Percentiles rank a stretch among this genome's conserved stretches.
Conservation (phyloP, 2,797 vertebrate genomes). For the Cyclura pinguis region DNA sequence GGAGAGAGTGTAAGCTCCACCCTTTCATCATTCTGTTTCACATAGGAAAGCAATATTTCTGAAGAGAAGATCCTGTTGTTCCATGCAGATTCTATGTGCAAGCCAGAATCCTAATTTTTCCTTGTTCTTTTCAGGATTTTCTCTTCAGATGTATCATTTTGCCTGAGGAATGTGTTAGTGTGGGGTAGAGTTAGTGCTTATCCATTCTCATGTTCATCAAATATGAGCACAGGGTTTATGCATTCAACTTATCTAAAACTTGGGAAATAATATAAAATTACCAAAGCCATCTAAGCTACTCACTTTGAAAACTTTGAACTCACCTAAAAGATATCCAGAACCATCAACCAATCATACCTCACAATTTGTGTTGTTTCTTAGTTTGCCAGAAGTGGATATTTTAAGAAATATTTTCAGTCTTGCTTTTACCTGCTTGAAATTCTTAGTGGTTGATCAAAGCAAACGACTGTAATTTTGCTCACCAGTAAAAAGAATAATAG, state of each 20-base stretch:
- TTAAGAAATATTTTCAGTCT: neutral
- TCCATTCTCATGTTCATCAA: no score
- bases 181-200: no score
- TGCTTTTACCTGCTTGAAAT: neutral
- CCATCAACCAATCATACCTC: neutral
- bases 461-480: neutral
- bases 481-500: slow-evolving; percentile 17
- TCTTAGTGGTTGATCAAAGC: neutral
- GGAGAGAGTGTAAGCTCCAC: no score
- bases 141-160: no score
- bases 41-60: neutral
- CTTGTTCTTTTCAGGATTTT: no score
- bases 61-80: neutral
- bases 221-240: no score
- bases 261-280: no score
- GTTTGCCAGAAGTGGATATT: neutral
- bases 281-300: neutral
- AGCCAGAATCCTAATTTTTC: no score
- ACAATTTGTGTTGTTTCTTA: neutral
- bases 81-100: no score
- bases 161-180: no score
- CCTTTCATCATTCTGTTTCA: no score
- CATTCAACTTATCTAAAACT: neutral
- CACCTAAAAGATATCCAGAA: neutral
- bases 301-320: neutral